Evolutionary conservation across 2,113 vertebrate genomes (phyloP).

Genomic region (Nestor notabilis): DNA sequence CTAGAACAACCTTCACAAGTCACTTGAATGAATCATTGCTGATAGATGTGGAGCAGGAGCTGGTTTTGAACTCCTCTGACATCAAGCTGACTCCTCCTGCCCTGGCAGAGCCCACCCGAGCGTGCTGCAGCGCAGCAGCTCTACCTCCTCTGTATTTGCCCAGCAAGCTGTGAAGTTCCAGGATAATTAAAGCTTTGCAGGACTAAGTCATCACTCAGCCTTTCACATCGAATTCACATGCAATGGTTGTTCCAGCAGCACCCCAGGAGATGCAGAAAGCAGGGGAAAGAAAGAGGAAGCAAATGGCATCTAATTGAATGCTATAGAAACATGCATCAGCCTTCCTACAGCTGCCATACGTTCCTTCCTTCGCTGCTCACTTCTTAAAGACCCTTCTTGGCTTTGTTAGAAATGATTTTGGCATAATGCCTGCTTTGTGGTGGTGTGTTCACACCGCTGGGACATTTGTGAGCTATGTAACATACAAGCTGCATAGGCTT

Average conservation of each 20-base stretch:
- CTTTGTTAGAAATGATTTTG: neutral
- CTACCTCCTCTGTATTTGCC: neutral
- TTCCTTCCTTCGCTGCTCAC: neutral
- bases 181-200: conserved; percentile 17
- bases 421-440: neutral
- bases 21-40: neutral
- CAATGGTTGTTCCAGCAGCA: neutral
- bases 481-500: fast-evolving
- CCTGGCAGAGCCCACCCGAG: neutral
- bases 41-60: neutral
- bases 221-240: neutral
- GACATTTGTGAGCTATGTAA: neutral
- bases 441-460: neutral
- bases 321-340: neutral
- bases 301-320: neutral
- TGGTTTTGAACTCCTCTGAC: neutral
- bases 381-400: neutral
- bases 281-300: neutral
- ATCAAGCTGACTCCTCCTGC: neutral
- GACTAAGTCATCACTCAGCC: neutral
- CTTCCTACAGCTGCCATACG: conserved; percentile 26
- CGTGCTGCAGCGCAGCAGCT: neutral
- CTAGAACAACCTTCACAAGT: neutral
- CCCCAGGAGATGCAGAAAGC: neutral
- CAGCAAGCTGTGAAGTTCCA: neutral